Evolutionary conservation across 2,797 vertebrate genomes (phyloP).

Genomic region (Etheostoma nigrum): DNA sequence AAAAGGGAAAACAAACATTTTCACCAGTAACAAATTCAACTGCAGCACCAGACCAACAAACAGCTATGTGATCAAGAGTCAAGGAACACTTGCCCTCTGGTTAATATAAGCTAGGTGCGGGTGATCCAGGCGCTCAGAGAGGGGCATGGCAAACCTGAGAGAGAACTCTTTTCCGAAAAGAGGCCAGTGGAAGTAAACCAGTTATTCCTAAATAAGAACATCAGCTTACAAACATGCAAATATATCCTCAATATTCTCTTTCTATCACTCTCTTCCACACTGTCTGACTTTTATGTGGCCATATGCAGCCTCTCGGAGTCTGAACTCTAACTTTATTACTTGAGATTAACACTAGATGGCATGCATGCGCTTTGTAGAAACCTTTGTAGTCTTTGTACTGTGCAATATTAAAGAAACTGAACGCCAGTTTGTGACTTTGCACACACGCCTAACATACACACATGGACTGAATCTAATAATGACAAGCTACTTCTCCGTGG

Average conservation of each 20-base stretch:
- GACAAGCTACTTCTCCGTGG: slow-evolving; percentile 6
- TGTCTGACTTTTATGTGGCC: neutral
- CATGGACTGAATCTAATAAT: slow-evolving; percentile 21
- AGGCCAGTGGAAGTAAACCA: too few relatives aligned
- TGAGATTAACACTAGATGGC: slow-evolving; percentile 64
- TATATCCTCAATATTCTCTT: neutral
- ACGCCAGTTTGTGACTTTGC: slow-evolving; percentile 1
- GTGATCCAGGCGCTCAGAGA: too few relatives aligned
- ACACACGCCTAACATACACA: neutral
- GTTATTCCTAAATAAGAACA: neutral
- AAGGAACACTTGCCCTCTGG: too few relatives aligned
- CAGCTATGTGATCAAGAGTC: too few relatives aligned
- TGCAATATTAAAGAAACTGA: neutral
- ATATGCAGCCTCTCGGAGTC: neutral
- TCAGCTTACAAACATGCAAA: neutral
- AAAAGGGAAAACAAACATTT: too few relatives aligned
- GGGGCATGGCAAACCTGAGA: too few relatives aligned
- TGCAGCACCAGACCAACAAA: too few relatives aligned
- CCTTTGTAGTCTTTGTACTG: neutral
- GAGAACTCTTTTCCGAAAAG: too few relatives aligned
- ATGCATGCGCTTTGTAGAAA: slow-evolving; percentile 32
- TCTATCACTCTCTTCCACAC: neutral
- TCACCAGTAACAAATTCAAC: too few relatives aligned
- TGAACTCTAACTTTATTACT: neutral
- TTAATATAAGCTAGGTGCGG: too few relatives aligned